Evolutionary conservation across 2,797 vertebrate genomes (phyloP).

Genomic region (Anisognathus igniventris): DNA sequence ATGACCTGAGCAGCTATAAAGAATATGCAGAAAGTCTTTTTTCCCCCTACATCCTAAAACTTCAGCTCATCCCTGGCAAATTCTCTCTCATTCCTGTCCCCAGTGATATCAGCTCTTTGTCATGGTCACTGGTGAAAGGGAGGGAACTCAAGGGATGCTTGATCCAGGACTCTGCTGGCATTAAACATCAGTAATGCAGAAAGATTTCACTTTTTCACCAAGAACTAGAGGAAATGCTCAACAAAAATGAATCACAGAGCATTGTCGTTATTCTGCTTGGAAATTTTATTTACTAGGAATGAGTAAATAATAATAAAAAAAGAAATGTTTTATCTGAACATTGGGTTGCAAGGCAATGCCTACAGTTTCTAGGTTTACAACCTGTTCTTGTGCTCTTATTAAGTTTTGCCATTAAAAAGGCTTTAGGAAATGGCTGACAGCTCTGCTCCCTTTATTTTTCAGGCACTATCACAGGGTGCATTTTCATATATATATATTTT

Average conservation of each 20-base stretch:
- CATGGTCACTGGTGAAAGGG: neutral
- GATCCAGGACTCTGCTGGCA: constrained; percentile 36
- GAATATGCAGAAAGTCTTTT: neutral
- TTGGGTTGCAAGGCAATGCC: neutral
- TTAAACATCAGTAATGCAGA: constrained; percentile 22
- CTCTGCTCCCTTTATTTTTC: neutral
- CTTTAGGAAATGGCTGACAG: neutral
- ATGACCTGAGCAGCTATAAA: neutral
- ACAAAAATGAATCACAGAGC: constrained; percentile 46
- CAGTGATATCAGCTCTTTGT: neutral
- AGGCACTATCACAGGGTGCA: neutral
- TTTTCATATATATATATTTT: neutral
- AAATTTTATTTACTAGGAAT: constrained; percentile 69
- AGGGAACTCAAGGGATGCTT: neutral
- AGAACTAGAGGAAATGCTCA: constrained; percentile 47
- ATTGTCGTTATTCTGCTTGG: constrained; percentile 52
- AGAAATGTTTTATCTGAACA: constrained; percentile 31
- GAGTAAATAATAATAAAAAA: constrained; percentile 67
- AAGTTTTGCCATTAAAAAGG: neutral
- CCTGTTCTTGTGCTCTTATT: neutral
- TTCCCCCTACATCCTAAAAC: neutral
- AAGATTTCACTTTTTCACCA: constrained; percentile 35
- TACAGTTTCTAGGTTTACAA: neutral
- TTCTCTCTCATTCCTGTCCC: neutral
- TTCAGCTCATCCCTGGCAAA: neutral